Evolutionary conservation across 2,113 vertebrate species (phyloP).

Genomic region (Ibidorhyncha struthersii): DNA sequence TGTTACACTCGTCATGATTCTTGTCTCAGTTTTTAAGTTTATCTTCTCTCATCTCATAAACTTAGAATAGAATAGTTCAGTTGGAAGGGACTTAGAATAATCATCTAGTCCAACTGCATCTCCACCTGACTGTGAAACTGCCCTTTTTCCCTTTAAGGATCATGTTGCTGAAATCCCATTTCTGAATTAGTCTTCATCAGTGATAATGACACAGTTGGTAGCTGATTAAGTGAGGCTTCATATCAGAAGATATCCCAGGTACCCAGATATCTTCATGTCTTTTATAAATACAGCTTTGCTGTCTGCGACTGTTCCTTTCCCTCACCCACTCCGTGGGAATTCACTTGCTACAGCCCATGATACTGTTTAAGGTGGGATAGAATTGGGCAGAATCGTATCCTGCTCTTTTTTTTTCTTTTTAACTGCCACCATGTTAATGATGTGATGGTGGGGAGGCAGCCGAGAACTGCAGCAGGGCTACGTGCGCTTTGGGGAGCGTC

Average conservation of each 20-base stretch:
- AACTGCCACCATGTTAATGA: not conserved
- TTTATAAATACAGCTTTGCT: not conserved
- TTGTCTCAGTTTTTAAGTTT: not conserved
- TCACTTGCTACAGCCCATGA: not conserved
- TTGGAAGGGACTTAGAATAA: not conserved
- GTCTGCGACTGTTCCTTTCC: not conserved
- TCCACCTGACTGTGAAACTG: not conserved
- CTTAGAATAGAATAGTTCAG: not conserved
- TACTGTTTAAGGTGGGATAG: not conserved
- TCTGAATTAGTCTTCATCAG: not conserved
- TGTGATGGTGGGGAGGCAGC: not conserved
- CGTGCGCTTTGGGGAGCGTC: not conserved
- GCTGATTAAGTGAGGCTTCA: not conserved
- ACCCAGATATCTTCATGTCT: not conserved
- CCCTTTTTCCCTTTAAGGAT: not conserved
- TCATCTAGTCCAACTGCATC: not conserved
- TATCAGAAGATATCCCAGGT: not conserved
- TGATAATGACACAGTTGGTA: not conserved
- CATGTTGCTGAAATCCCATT: not conserved
- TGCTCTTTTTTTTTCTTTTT: not conserved
- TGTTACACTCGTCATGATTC: not conserved
- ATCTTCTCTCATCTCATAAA: not conserved
- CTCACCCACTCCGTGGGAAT: not conserved
- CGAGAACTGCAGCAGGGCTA: not conserved
- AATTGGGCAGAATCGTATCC: not conserved